Conservation (phyloP, 1,140 invertebrate genomes). For the Hycleus cichorii region DNA sequence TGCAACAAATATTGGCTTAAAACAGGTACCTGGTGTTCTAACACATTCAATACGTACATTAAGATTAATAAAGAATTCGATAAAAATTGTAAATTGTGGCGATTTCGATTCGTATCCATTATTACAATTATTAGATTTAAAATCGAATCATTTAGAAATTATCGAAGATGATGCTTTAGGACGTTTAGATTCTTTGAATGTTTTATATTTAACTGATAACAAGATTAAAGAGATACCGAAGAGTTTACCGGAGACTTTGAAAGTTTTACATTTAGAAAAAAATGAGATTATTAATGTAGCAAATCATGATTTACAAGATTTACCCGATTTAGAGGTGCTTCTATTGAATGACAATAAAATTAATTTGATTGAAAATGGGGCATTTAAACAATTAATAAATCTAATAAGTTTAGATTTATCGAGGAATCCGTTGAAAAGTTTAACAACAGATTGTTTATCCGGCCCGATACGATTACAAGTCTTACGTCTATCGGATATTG, state of each 20-base stretch:
- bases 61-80: slow-evolving; percentile 63
- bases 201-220: slow-evolving; percentile 76
- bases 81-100: slow-evolving; percentile 60
- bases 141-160: slow-evolving; percentile 63
- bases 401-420: slow-evolving; percentile 69
- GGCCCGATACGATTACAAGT: slow-evolving; percentile 56
- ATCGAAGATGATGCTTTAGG: slow-evolving; percentile 84
- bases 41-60: slow-evolving; percentile 77
- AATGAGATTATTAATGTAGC: slow-evolving; percentile 57
- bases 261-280: slow-evolving; percentile 53
- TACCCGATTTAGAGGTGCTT: slow-evolving; percentile 63
- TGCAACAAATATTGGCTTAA: slow-evolving; percentile 70
- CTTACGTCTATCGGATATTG: slow-evolving; percentile 60
- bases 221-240: slow-evolving; percentile 56
- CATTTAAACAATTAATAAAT: slow-evolving; percentile 56
- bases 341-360: slow-evolving; percentile 62
- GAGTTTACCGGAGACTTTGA: slow-evolving; percentile 56
- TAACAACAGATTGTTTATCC: slow-evolving; percentile 58
- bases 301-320: slow-evolving; percentile 58
- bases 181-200: slow-evolving; percentile 66
- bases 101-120: slow-evolving; percentile 85
- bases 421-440: slow-evolving; percentile 61
- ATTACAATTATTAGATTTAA: slow-evolving; percentile 71
- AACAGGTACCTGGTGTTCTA: slow-evolving; percentile 71
- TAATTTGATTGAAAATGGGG: slow-evolving; percentile 53